These are phyloP conservation scores for Simalia tracyae DNA, from an alignment of 2,797 vertebrate genomes.

Conservation along the genomic window DNA sequence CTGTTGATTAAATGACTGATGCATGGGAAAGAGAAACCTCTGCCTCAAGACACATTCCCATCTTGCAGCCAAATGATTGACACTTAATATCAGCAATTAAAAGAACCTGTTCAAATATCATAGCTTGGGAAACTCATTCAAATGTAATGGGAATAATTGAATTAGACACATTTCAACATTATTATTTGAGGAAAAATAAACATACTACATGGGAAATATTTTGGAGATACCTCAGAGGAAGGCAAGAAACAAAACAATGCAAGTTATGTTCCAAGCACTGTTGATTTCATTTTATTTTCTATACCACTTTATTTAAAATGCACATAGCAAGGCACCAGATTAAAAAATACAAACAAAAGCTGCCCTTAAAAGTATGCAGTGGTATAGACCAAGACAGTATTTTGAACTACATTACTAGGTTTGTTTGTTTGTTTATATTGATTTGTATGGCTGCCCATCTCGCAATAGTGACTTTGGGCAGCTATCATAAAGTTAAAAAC, in stretches of 20 bases:
- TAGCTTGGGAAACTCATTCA: conserved; percentile 65
- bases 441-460: not conserved
- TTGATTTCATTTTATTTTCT: conserved; percentile 60
- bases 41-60: conserved; percentile 75
- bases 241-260: conserved; percentile 57
- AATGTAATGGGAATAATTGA: conserved; percentile 76
- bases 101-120: conserved; percentile 86
- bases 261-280: conserved; percentile 65
- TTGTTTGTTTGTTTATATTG: not conserved
- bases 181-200: conserved; percentile 91
- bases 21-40: conserved; percentile 69
- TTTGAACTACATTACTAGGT: not conserved
- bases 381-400: not conserved
- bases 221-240: conserved; percentile 61
- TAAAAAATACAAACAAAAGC: not conserved
- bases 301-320: conserved; percentile 56
- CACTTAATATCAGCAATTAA: conserved; percentile 89
- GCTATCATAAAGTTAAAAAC: not conserved
- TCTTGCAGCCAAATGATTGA: conserved; percentile 77
- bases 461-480: not conserved
- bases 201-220: conserved; percentile 64
- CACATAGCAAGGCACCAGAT: not conserved
- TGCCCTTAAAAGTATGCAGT: not conserved
- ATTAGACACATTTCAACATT: conserved; percentile 88
- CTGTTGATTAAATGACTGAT: conserved; percentile 86